Percentiles rank a stretch among this genome's conserved stretches.
These are phyloP conservation scores for Sebastes matsubarae DNA, from an alignment of 2,797 vertebrate species.

Conservation along the genomic window DNA sequence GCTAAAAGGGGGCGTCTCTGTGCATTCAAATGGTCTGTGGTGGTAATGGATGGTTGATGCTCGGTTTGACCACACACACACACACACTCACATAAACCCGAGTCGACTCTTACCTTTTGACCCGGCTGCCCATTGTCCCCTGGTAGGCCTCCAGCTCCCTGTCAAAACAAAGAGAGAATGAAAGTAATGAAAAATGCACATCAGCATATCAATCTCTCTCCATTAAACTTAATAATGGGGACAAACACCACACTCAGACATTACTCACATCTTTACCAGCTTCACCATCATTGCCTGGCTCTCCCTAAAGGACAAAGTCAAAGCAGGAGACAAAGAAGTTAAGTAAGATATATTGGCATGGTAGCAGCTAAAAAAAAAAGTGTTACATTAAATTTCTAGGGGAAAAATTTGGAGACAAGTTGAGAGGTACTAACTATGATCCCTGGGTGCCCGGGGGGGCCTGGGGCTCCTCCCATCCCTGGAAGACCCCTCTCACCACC, in stretches of 20 bases:
- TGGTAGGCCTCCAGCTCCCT: constrained; percentile 88
- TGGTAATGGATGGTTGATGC: constrained; percentile 33
- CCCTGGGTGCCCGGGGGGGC: constrained; percentile 91
- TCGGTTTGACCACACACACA: constrained; percentile 5
- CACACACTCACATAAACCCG: constrained; percentile 3
- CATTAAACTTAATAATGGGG: constrained; percentile 21
- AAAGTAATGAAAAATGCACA: constrained; percentile 14
- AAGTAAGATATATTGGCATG: neutral
- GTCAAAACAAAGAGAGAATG: constrained; percentile 41
- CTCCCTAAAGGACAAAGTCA: constrained; percentile 83
- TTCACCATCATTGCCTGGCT: constrained; percentile 88
- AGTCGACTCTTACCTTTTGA: constrained; percentile 86
- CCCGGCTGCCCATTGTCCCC: constrained; percentile 85
- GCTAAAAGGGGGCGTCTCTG: constrained; percentile 10
- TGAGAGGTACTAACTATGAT: constrained; percentile 80
- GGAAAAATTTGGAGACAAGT: neutral
- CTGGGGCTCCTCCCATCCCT: constrained; percentile 89
- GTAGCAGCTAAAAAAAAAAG: neutral
- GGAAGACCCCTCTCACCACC: constrained; percentile 88
- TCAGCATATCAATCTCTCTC: constrained; percentile 13
- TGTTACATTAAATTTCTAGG: neutral
- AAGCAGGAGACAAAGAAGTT: constrained; percentile 6
- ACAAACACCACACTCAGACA: constrained; percentile 16
- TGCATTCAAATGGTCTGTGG: constrained; percentile 1
- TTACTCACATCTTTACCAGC: constrained; percentile 91